These are phyloP conservation scores for Nomia melanderi DNA, from an alignment of 1,140 invertebrate species.

Conservation along the genomic window DNA sequence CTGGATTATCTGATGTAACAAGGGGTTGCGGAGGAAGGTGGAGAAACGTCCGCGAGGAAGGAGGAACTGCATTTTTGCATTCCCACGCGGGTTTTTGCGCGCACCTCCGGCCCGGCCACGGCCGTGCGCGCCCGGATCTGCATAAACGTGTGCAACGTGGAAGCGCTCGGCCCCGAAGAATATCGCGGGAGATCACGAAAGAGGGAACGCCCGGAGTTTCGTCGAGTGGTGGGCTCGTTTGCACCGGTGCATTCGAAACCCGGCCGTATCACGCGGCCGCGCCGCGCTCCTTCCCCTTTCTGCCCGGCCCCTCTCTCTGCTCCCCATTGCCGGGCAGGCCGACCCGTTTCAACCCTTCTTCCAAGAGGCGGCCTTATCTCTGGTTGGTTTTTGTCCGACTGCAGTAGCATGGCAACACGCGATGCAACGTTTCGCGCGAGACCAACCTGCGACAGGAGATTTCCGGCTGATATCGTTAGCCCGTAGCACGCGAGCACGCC, in stretches of 20 bases:
- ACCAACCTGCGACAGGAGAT: conserved; percentile 72
- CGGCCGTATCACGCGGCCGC: conserved; percentile 30
- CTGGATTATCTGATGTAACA: conserved; percentile 32
- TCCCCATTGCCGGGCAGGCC: background rate
- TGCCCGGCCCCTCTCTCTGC: background rate
- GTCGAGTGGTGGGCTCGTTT: conserved; percentile 49
- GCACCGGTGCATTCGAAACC: conserved; percentile 47
- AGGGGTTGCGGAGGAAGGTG: too few species aligned
- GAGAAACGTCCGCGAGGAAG: background rate
- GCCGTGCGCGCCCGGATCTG: conserved; percentile 13
- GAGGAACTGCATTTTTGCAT: conserved; percentile 47
- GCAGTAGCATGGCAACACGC: conserved; percentile 69
- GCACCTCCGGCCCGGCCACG: background rate
- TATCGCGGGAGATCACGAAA: conserved; percentile 61
- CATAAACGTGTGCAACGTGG: conserved; percentile 46
- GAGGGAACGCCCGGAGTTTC: conserved; percentile 40
- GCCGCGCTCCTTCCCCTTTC: background rate
- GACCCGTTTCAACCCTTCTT: conserved; percentile 41
- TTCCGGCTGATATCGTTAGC: conserved; percentile 68
- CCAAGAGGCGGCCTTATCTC: conserved; percentile 65
- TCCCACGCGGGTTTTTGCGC: conserved; percentile 48
- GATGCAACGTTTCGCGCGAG: conserved; percentile 67
- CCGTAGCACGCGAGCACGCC: conserved; percentile 63
- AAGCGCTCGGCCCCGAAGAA: conserved; percentile 38
- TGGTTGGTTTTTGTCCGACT: conserved; percentile 60